Percentiles rank a stretch among this genome's conserved stretches.
These are phyloP conservation scores for Willisornis vidua DNA, from an alignment of 2,113 vertebrate species.

Conservation along the genomic window DNA sequence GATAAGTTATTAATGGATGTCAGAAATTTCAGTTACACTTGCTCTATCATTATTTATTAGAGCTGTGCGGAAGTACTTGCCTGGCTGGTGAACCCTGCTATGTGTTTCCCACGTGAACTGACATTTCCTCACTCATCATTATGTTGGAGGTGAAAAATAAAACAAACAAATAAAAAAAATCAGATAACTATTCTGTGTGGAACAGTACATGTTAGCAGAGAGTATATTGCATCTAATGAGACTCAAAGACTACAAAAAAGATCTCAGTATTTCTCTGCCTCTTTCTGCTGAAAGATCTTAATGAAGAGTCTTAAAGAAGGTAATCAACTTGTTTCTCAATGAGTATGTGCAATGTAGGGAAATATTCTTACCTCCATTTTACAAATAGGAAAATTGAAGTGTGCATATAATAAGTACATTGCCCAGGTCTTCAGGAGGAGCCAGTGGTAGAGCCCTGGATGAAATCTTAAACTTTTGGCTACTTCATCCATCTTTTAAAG, in stretches of 20 bases:
- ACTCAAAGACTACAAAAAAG: not conserved
- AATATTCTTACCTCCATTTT: not conserved
- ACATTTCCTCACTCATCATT: not conserved
- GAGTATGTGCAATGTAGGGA: not conserved
- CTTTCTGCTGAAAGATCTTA: not conserved
- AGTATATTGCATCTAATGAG: not conserved
- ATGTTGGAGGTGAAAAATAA: not conserved
- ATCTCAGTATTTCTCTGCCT: not conserved
- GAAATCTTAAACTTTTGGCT: not conserved
- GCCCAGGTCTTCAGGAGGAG: not conserved
- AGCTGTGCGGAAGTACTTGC: not conserved
- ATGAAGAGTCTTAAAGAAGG: not conserved
- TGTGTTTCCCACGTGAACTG: not conserved
- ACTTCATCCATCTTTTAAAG: not conserved
- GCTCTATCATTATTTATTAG: not conserved
- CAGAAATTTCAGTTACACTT: slow-evolving; percentile 28
- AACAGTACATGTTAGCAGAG: not conserved
- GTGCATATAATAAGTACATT: not conserved
- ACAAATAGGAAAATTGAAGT: not conserved
- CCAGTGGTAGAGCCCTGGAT: not conserved
- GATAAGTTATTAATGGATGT: slow-evolving; percentile 13
- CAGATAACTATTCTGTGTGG: not conserved
- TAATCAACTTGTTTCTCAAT: not conserved
- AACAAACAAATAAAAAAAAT: not conserved
- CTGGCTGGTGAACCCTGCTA: not conserved